phyloP scores from a whole-genome alignment of 1,140 invertebrate genomes.

The Reticulitermes speratus region DNA sequence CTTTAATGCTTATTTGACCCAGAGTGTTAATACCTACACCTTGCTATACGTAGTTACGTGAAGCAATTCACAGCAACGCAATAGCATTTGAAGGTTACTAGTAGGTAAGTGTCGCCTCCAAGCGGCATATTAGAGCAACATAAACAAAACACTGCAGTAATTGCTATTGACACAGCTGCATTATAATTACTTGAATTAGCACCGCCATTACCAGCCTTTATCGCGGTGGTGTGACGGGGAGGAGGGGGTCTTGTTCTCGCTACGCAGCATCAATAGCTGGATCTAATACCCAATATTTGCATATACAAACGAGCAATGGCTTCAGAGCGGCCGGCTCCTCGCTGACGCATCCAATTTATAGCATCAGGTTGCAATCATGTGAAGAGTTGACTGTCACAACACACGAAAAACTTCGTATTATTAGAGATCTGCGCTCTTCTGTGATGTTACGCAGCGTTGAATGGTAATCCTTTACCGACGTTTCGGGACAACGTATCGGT shows the following conservation, averaged over 20 bases:
- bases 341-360: too few relatives aligned
- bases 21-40: too few relatives aligned
- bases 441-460: too few relatives aligned
- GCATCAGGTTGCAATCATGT: too few relatives aligned
- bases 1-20: too few relatives aligned
- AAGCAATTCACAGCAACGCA: background rate
- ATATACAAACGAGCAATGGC: background rate
- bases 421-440: too few relatives aligned
- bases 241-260: background rate
- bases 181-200: conserved; percentile 4
- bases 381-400: too few relatives aligned
- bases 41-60: too few relatives aligned
- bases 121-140: background rate
- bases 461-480: too few relatives aligned
- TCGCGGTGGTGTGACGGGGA: background rate
- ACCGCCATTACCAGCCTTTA: background rate
- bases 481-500: too few relatives aligned
- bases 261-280: background rate
- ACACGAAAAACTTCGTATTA: too few relatives aligned
- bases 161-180: conserved; percentile 5
- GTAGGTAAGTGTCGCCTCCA: background rate
- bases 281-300: background rate
- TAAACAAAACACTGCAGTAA: conserved; percentile 3
- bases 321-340: background rate
- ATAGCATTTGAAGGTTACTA: background rate